These are phyloP conservation scores for Torymus auratus DNA, from an alignment of 2,888 invertebrate genomes.

Conservation along the genomic window DNA sequence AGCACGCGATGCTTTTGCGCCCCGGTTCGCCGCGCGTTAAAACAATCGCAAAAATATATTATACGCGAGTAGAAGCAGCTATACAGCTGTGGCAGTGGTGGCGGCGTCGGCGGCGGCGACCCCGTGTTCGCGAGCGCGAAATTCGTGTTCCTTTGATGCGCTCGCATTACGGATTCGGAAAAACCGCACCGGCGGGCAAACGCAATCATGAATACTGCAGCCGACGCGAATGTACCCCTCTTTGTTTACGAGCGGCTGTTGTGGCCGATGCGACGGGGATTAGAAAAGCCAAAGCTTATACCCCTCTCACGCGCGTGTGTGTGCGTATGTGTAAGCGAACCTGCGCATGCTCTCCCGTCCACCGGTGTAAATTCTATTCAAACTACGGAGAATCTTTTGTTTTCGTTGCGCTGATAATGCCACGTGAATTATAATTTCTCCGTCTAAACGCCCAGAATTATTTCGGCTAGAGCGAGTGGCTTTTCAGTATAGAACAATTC, in stretches of 20 bases:
- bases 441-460: too few relatives aligned
- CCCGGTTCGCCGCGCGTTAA: too few relatives aligned
- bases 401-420: neutral
- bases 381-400: constrained; percentile 42
- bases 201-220: constrained; percentile 48
- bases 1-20: too few relatives aligned
- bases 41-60: too few relatives aligned
- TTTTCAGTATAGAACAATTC: too few relatives aligned
- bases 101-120: too few relatives aligned
- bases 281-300: constrained; percentile 44
- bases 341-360: neutral
- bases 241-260: constrained; percentile 53
- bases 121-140: neutral
- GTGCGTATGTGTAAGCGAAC: too few relatives aligned
- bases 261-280: constrained; percentile 46
- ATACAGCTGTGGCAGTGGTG: too few relatives aligned
- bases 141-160: constrained; percentile 20
- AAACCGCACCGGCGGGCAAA: constrained; percentile 30
- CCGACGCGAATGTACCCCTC: constrained; percentile 28
- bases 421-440: neutral
- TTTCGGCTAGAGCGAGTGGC: too few relatives aligned
- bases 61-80: too few relatives aligned
- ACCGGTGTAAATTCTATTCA: constrained; percentile 45
- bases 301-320: too few relatives aligned
- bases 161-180: constrained; percentile 18